phyloP scores from a whole-genome alignment of 1,140 invertebrate species.

The Pissodes strobi region DNA sequence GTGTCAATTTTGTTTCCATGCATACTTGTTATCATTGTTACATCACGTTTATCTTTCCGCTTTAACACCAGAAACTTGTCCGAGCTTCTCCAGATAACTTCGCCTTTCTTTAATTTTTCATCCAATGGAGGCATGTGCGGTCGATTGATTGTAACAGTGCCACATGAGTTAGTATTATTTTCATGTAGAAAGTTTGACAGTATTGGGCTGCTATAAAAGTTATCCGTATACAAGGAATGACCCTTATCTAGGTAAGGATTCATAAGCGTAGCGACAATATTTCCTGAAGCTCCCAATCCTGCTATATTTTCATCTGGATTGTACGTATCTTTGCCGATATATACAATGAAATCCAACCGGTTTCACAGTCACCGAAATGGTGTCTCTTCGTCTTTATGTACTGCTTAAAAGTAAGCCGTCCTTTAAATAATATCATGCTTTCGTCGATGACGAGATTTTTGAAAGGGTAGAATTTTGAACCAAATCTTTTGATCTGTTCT shows the following conservation, averaged over 20 bases:
- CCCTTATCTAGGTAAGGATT: too few relatives aligned
- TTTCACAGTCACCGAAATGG: constrained; percentile 51
- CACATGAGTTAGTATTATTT: constrained; percentile 45
- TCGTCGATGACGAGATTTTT: constrained; percentile 41
- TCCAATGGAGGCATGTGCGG: constrained; percentile 46
- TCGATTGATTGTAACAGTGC: constrained; percentile 47
- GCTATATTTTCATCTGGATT: constrained; percentile 24
- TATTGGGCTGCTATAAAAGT: constrained; percentile 33
- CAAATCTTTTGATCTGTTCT: constrained; percentile 24
- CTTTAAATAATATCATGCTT: constrained; percentile 49
- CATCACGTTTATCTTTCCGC: constrained; percentile 48
- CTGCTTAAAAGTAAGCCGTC: constrained; percentile 51
- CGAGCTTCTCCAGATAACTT: constrained; percentile 34
- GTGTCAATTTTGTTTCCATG: constrained; percentile 41
- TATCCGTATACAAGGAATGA: constrained; percentile 31
- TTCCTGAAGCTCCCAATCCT: constrained; percentile 40
- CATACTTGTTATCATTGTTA: constrained; percentile 46
- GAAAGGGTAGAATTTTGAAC: constrained; percentile 32
- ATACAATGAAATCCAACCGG: constrained; percentile 52
- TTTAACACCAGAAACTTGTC: constrained; percentile 45
- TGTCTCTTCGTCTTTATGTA: constrained; percentile 52
- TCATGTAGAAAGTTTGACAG: constrained; percentile 23
- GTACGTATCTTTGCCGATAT: constrained; percentile 41
- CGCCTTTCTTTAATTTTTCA: constrained; percentile 37
- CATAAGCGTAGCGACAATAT: constrained; percentile 43